phyloP scores from a whole-genome alignment of 2,888 invertebrate genomes.

The Drepanosiphum platanoidis region DNA sequence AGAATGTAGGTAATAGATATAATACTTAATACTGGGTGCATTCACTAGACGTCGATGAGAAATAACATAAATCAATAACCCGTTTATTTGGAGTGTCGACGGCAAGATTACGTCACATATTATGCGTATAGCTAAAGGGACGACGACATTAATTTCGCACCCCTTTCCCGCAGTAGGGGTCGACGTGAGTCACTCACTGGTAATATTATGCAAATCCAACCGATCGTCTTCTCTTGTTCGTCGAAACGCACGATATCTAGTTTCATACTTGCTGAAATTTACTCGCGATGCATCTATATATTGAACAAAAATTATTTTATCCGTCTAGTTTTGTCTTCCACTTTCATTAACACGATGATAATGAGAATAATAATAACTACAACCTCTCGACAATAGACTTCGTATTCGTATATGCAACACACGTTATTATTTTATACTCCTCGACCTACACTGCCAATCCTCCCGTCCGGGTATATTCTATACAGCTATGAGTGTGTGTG shows the following conservation, averaged over 20 bases:
- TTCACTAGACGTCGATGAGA: not conserved
- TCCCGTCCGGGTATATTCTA: no score
- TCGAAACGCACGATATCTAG: not conserved
- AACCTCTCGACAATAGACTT: not conserved
- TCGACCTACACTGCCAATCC: not conserved
- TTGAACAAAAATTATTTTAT: not conserved
- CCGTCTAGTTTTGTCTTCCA: not conserved
- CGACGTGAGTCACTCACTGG: conserved; percentile 24
- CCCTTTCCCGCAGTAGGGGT: conserved; percentile 30
- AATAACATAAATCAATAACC: conserved; percentile 19
- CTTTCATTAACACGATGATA: not conserved
- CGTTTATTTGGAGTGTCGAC: not conserved
- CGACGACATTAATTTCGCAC: not conserved
- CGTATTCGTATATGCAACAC: not conserved
- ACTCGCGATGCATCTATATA: no score
- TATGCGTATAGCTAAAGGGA: not conserved
- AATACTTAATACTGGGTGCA: not conserved
- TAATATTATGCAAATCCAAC: conserved; percentile 33
- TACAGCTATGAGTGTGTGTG: not conserved
- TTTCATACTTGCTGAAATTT: not conserved
- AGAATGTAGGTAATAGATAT: not conserved
- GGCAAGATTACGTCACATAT: conserved; percentile 10
- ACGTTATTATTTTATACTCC: not conserved
- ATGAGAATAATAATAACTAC: not conserved
- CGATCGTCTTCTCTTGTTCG: not conserved